Base-by-base conservation (phyloP, 2,797 vertebrate genomes). In the Pipistrellus kuhlii region DNA sequence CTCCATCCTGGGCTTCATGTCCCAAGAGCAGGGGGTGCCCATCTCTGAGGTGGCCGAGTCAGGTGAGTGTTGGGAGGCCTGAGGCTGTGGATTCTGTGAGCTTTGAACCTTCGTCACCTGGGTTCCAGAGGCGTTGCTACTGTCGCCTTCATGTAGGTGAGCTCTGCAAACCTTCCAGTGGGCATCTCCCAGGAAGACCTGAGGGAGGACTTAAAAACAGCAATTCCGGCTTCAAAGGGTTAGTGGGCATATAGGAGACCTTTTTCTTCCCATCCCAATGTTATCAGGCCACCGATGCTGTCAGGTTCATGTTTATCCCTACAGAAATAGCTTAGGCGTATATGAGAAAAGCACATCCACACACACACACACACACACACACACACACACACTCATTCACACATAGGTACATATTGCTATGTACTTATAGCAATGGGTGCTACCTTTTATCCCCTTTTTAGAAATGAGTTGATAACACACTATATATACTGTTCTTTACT, bases 1-100 rank as follows among this genome's bases (percentile, higher is more conserved):
- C 97, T 99, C 99, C 96, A 99, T 99, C 96, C 97, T 99, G 98
- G 99, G 99, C 73, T 99, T 99, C 97, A 99, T 99, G 99, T 98
- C 99, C 0, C 98, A 98, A 78, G 99, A 99, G 73, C 99, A 99
- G 97, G 99, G 99, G 0, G 98, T 99, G 80, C 99, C 98, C 91
- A 99, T 99, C 0, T 99, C 99, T 0, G 98, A 99, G 44, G 99
- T 99, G 94, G 99, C 99, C 0, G 99, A 99, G 91, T 99, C 99
- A 0, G 99, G 99, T 99, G 96, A 95, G 98, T 95, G 23, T n/a
- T 14, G 59, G 62, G 6, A 30, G 51, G 25, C 12, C 3, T 0
- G 2, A 55, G 90, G 7, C 17, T 4, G n/a, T 7, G 20, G 6
- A 1, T 9, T 69, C 78, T 30, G 30, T 44, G 51, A 77, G 32